Base-by-base conservation (phyloP, 2,113 vertebrate species). In the Gallinago paraguaiae region DNA sequence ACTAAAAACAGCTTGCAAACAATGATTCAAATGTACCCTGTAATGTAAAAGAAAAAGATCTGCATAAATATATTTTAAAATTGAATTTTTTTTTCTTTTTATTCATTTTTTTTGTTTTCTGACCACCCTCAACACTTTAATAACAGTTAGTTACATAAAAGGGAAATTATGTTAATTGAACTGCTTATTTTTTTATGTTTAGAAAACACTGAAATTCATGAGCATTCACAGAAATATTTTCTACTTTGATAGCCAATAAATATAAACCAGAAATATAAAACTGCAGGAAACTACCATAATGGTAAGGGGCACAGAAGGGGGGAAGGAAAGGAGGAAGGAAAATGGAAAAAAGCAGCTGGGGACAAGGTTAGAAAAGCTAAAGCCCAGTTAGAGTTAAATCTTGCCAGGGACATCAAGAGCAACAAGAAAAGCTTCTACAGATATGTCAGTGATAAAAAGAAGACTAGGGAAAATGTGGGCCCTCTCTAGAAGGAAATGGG, bases 1-100 rank as follows among this genome's bases (percentile, higher is more conserved):
- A 17, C 67, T 95, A 75, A 93, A 94, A 96, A 60, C 9, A 74
- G 11, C n/a, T 75, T 76, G 43, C 68, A 96, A 88, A 90, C 46
- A 78, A 35, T 85, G 94, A 86, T 88, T 71, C 51, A 71, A 67
- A 86, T 79, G 23, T 68, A 43, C 3, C 2, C 45, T 45, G 16
- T 48, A 81, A 67, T 59, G 20, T n/a, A 63, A 81, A 71, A 86
- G 2, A 94, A 91, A 69, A 25, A 12, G 13, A 43, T 33, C 28
- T 50, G 11, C 61, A 11, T 11, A 83, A 79, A 61, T 91, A 91
- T 25, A 41, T 63, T 96, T 70, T 79, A 83, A 45, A 65, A 11
- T 24, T 20, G 7, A 43, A 77, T n/a, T n/a, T 1, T 24, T 31
- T 24, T 6, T 22, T 43, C 10, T 23, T 14, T 31, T 61, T 31